Base-by-base conservation (phyloP, 2,113 vertebrate genomes). In the Rhinoderma darwinii region DNA sequence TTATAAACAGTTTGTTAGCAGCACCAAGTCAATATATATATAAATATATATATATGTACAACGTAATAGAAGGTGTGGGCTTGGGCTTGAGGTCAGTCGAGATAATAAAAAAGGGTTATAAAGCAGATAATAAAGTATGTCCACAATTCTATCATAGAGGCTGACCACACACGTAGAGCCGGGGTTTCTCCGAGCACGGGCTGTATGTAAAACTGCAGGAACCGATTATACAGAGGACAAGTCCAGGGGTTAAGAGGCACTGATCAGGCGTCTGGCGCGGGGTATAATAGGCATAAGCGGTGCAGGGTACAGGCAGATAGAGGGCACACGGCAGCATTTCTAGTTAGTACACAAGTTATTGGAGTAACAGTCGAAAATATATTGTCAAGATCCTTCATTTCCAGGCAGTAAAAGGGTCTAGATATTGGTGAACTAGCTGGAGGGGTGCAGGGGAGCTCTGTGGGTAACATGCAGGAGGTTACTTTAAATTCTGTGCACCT, bases 1-100 rank as follows among this genome's bases (percentile, higher is more conserved):
- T 75, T 76, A 18, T 44, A 51, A 78, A 44, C 70, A 73, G 47
- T 20, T 56, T 50, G 37, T 78, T 85, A 66, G 54, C 54, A 85
- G 73, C 74, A 85, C 70, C 83, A 75, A n/a, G 44, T 73, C 61
- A 27, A 35, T 51, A 72, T 79, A 79, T 54, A 79, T 79, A 54
- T 37, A 56, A 20, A 80, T 80, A 79, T 73, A 43, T 74, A 74
- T 70, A 44, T 50, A 83, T 83, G 9, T 50, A 84, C 83, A 84
- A 61, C 44, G 83, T 30, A 10, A 76, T 41, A 37, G 66, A 74
- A 73, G 47, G 51, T 30, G 66, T n/a, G 68, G 20, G 47, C 20
- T 47, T 9, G 0, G 6, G 14, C 8, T 4, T 25, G 47, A 44
- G 82, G 82, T 51, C 44, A 73, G 68, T 84, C 0, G 7, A 47